A percentile compares a stretch with the other conserved stretches of the same genome.
Evolutionary conservation across 2,113 vertebrate genomes (phyloP).

Genomic region (Catharus fuscescens): DNA sequence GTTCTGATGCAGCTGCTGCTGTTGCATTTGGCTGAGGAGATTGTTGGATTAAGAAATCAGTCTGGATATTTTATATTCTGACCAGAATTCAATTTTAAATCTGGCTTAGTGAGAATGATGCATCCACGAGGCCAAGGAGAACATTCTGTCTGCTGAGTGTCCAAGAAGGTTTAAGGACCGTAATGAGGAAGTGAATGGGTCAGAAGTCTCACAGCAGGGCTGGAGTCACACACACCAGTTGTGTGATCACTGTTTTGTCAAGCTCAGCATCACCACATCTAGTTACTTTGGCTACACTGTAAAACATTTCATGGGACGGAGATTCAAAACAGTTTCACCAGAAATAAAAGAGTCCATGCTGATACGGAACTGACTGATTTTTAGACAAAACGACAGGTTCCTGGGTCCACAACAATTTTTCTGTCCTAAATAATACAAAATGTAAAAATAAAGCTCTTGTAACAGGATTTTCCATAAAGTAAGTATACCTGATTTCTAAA

Average conservation of each 20-base stretch:
- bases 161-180: background rate
- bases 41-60: background rate
- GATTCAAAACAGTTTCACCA: background rate
- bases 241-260: background rate
- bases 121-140: background rate
- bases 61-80: background rate
- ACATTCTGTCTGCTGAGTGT: background rate
- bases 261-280: background rate
- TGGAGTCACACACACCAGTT: background rate
- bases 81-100: background rate
- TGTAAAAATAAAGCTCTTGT: background rate
- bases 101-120: background rate
- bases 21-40: background rate
- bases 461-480: conserved; percentile 21
- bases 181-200: background rate
- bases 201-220: background rate
- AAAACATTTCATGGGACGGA: background rate
- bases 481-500: conserved; percentile 13
- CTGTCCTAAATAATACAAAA: conserved; percentile 32
- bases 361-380: background rate
- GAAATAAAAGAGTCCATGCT: background rate
- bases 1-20: background rate
- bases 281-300: conserved; percentile 6
- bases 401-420: background rate
- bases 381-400: conserved; percentile 27